A percentile compares a stretch with the other conserved stretches of the same genome.
phyloP scores from a whole-genome alignment of 2,113 vertebrate genomes.

The Ramphastos sulfuratus region DNA sequence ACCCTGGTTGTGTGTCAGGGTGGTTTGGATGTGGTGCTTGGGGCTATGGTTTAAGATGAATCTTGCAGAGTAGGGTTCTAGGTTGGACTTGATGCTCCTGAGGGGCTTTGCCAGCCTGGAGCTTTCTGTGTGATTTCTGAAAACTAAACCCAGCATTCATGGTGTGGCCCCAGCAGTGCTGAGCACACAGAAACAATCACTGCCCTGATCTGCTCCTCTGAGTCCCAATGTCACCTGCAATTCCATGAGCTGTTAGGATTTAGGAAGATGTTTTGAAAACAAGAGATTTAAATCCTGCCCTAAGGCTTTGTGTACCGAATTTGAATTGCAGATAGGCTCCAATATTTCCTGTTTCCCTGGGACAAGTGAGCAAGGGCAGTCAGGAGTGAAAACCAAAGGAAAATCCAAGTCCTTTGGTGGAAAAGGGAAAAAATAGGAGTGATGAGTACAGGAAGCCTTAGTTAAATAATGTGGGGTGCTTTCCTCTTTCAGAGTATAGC shows the following conservation, averaged over 20 bases:
- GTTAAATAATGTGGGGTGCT: background rate
- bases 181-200: background rate
- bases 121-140: no score
- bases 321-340: conserved; percentile 33
- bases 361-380: conserved; percentile 12
- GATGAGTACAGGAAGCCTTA: background rate
- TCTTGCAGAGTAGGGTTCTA: no score
- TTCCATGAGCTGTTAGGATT: background rate
- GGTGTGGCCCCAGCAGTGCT: no score
- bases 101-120: no score
- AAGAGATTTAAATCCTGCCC: background rate
- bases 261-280: conserved; percentile 34
- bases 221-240: conserved; percentile 17
- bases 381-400: conserved; percentile 12
- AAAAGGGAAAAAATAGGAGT: background rate
- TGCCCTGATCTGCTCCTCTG: rapidly evolving
- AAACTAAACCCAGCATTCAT: no score
- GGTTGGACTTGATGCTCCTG: no score
- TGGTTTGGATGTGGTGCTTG: no score
- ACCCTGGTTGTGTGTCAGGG: no score
- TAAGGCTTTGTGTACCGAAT: background rate
- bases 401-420: background rate
- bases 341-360: background rate
- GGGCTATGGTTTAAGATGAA: no score
- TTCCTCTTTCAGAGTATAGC: background rate